Evolutionary conservation across 2,113 vertebrate species (phyloP).

Genomic region (Malurus elegans): DNA sequence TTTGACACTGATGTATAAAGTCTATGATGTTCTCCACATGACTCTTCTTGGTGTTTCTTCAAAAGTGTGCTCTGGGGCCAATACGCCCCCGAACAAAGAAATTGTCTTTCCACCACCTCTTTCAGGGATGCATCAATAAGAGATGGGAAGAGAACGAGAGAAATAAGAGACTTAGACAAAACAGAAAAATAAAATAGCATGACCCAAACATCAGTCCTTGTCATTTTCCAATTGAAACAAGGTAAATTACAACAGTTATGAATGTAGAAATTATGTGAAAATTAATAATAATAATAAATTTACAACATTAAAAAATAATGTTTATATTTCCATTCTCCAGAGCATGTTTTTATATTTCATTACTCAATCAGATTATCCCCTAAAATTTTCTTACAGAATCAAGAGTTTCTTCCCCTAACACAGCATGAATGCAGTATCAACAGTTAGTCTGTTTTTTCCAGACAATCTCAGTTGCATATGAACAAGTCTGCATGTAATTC

Average conservation of each 20-base stretch:
- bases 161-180: background rate
- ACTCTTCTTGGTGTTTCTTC: slow-evolving; percentile 2
- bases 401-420: background rate
- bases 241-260: background rate
- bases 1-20: background rate
- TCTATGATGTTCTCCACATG: background rate
- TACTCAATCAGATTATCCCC: background rate
- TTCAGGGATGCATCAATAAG: background rate
- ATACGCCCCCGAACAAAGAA: background rate
- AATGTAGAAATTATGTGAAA: background rate
- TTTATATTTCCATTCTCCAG: background rate
- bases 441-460: background rate
- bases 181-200: background rate
- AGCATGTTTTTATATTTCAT: background rate
- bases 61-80: background rate
- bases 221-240: background rate
- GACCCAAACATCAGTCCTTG: background rate
- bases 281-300: background rate
- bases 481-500: background rate
- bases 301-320: fast-evolving
- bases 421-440: background rate
- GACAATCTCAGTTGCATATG: background rate
- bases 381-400: background rate
- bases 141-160: background rate
- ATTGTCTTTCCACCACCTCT: background rate